A percentile compares a stretch with the other conserved stretches of the same genome.
Evolutionary conservation across 2,113 vertebrate species (phyloP).

Genomic region (Apaloderma vittatum): DNA sequence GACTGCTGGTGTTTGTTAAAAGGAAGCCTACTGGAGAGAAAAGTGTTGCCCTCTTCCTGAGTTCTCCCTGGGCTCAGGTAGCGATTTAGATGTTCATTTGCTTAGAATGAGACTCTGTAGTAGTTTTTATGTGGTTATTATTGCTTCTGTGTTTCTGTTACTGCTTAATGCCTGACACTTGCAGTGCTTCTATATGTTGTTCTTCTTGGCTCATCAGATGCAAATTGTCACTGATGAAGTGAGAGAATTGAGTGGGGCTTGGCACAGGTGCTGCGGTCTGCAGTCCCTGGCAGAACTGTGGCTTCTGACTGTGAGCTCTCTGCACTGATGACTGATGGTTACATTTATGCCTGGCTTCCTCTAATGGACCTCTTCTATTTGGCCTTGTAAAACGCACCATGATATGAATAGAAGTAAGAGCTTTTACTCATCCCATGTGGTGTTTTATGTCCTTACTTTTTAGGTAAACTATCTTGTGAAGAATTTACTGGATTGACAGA

Average conservation of each 20-base stretch:
- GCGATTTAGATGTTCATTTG: neutral
- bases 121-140: neutral
- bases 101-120: neutral
- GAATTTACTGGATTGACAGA: neutral
- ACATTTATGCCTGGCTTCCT: neutral
- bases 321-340: neutral
- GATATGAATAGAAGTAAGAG: neutral
- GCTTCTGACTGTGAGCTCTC: neutral
- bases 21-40: neutral
- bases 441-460: neutral
- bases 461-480: neutral
- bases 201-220: neutral
- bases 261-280: neutral
- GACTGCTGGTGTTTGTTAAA: neutral
- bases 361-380: neutral
- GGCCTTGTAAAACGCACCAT: neutral
- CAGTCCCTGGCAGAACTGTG: rapidly evolving
- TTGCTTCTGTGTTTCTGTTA: neutral
- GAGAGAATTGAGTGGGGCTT: neutral
- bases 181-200: neutral
- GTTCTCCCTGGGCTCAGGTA: neutral
- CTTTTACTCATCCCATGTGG: neutral
- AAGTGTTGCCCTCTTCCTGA: neutral
- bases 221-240: neutral
- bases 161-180: neutral